Conservation (phyloP, 2,888 invertebrate species). For the Crepidodera aurea region DNA sequence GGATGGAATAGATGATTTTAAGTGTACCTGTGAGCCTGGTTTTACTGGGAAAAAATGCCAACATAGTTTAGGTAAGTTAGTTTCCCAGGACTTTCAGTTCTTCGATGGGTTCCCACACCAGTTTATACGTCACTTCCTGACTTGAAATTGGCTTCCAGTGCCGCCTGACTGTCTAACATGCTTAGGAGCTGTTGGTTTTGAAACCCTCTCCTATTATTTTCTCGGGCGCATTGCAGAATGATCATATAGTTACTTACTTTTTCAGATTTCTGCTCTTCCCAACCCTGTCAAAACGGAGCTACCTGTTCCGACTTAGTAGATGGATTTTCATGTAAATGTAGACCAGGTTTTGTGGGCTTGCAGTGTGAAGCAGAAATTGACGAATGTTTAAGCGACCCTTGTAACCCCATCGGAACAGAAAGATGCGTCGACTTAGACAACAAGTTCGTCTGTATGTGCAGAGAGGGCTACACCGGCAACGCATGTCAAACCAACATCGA, state of each 20-base stretch:
- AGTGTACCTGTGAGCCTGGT: slow-evolving; percentile 92
- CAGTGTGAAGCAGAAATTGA: slow-evolving; percentile 94
- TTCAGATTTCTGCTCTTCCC: slow-evolving; percentile 86
- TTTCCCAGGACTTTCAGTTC: no score
- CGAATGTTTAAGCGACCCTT: slow-evolving; percentile 90
- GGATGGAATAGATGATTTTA: slow-evolving; percentile 84
- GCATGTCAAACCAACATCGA: slow-evolving; percentile 87
- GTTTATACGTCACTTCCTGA: no score
- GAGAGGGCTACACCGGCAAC: slow-evolving; percentile 85
- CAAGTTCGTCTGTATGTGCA: slow-evolving; percentile 86
- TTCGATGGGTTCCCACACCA: no score
- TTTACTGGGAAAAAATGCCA: slow-evolving; percentile 94
- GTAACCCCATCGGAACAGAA: slow-evolving; percentile 89
- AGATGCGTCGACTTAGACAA: slow-evolving; percentile 89
- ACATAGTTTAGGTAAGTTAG: slow-evolving; percentile 63
- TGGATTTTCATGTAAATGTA: slow-evolving; percentile 91
- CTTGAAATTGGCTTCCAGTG: no score
- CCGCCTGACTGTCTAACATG: neutral
- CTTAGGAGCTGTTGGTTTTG: neutral
- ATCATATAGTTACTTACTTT: no score
- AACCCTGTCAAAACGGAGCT: slow-evolving; percentile 93
- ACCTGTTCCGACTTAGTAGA: slow-evolving; percentile 87
- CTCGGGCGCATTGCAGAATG: no score
- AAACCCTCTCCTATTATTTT: no score
- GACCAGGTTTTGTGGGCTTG: slow-evolving; percentile 91